Conservation (phyloP, 2,888 invertebrate species). For the Xestia sexstrigata region DNA sequence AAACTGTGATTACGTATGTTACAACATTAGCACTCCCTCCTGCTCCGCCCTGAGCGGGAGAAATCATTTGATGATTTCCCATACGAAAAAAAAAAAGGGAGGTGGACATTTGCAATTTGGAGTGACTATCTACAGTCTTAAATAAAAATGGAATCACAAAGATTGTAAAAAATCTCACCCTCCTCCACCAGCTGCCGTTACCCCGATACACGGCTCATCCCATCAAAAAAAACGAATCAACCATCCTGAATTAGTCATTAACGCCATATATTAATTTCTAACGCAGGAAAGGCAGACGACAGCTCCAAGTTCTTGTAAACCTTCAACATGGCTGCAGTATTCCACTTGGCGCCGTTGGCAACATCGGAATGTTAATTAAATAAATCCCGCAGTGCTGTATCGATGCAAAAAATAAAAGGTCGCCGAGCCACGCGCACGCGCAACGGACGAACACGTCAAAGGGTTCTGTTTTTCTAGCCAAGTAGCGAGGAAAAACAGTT, state of each 20-base stretch:
- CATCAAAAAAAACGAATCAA: background rate
- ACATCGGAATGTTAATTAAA: conserved; percentile 74
- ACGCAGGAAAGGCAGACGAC: conserved; percentile 39
- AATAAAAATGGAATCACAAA: background rate
- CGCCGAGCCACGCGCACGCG: conserved; percentile 83
- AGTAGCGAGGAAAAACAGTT: conserved; percentile 46
- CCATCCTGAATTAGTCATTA: conserved; percentile 23
- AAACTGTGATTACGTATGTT: conserved; percentile 16
- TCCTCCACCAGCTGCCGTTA: background rate
- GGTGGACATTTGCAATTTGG: no score
- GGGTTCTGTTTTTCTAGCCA: conserved; percentile 54
- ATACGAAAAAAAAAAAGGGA: no score
- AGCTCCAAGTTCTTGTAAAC: conserved; percentile 29
- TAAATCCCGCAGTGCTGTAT: conserved; percentile 65
- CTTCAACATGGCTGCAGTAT: conserved; percentile 45
- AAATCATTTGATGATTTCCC: no score
- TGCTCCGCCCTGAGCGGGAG: no score
- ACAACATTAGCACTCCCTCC: background rate
- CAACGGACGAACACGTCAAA: conserved; percentile 56
- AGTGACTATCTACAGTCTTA: no score
- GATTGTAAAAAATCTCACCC: no score
- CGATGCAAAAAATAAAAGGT: conserved; percentile 84
- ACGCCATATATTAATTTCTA: conserved; percentile 24
- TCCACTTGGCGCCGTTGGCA: conserved; percentile 61
- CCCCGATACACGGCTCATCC: background rate